These are phyloP conservation scores for Napeogenes inachia DNA, from an alignment of 2,888 invertebrate species.

Conservation along the genomic window DNA sequence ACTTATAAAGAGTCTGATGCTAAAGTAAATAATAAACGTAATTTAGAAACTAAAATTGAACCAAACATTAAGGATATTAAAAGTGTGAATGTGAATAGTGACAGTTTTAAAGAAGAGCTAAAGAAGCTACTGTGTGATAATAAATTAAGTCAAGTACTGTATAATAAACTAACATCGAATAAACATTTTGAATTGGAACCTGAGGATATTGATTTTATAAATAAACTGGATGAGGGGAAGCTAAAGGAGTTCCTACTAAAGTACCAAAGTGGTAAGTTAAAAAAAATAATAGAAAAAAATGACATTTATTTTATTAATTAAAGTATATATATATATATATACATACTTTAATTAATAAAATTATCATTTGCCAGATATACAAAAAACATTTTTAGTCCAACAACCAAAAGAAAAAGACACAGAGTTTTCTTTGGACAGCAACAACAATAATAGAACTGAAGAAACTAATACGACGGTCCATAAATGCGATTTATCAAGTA, in stretches of 20 bases:
- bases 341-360: background rate
- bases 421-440: background rate
- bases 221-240: conserved; percentile 55
- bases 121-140: conserved; percentile 53
- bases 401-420: background rate
- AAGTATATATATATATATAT: too few species aligned
- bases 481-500: background rate
- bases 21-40: conserved; percentile 40
- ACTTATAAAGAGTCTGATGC: conserved; percentile 48
- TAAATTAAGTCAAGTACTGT: conserved; percentile 61
- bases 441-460: conserved; percentile 10
- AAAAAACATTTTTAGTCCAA: background rate
- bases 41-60: conserved; percentile 39
- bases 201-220: conserved; percentile 70
- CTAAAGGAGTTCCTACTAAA: conserved; percentile 56
- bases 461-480: conserved; percentile 4
- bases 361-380: conserved; percentile 10
- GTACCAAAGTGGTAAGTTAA: conserved; percentile 55
- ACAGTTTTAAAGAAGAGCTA: conserved; percentile 48
- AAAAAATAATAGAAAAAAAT: too few species aligned
- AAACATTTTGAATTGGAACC: conserved; percentile 64
- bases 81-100: conserved; percentile 38
- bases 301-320: too few species aligned
- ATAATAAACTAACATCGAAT: conserved; percentile 63
- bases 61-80: conserved; percentile 31